Evolutionary conservation across 2,797 vertebrate genomes (phyloP).

Genomic region (Falco berigora): DNA sequence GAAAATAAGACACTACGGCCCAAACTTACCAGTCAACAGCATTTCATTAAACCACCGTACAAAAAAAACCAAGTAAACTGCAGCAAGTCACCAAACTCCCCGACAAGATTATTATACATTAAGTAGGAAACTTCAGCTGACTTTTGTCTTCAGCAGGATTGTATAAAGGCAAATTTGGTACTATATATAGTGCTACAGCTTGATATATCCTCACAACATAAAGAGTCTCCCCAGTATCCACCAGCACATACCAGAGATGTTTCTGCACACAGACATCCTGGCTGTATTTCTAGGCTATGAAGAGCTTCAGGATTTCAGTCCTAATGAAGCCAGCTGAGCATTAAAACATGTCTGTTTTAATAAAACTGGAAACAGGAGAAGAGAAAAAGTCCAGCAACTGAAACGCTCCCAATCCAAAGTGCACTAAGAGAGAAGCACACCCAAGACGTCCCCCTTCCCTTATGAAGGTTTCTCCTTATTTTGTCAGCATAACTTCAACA

Average conservation of each 20-base stretch:
- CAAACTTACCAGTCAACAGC: not conserved
- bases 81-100: not conserved
- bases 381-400: not conserved
- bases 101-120: not conserved
- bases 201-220: too few relatives aligned
- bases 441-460: not conserved
- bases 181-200: too few relatives aligned
- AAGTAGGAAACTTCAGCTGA: not conserved
- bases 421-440: not conserved
- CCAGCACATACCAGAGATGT: not conserved
- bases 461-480: not conserved
- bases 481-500: not conserved
- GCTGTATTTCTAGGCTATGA: not conserved
- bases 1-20: not conserved
- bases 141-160: too few relatives aligned
- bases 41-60: not conserved
- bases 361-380: not conserved
- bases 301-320: not conserved
- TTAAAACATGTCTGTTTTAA: not conserved
- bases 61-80: not conserved
- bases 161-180: too few relatives aligned
- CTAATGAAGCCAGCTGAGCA: not conserved
- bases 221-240: not conserved
- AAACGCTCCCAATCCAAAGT: not conserved
- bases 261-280: not conserved